Percentiles rank a stretch among this genome's conserved stretches.
Evolutionary conservation across 2,797 vertebrate species (phyloP).

Genomic region (Darevskia mixta): DNA sequence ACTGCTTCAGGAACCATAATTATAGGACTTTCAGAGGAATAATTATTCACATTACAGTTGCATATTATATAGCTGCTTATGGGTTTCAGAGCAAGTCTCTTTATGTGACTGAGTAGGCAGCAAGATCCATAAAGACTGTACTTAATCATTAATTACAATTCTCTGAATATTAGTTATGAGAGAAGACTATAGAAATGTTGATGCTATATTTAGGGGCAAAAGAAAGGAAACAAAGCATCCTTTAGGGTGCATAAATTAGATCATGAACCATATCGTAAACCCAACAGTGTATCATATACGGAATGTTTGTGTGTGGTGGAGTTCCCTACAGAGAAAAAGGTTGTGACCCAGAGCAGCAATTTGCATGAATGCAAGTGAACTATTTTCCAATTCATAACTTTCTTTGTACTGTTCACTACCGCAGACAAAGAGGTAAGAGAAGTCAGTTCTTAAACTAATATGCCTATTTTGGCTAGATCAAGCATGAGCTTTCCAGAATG

Average conservation of each 20-base stretch:
- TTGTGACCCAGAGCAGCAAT: background rate
- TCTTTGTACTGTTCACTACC: background rate
- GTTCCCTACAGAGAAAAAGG: background rate
- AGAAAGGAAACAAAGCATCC: background rate
- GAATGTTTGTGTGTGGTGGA: background rate
- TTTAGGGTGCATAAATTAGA: constrained; percentile 24
- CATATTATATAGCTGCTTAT: constrained; percentile 5
- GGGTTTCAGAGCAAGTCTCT: constrained; percentile 7
- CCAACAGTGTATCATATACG: background rate
- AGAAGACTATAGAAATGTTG: constrained; percentile 10
- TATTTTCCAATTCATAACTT: background rate
- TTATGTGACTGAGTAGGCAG: constrained; percentile 24
- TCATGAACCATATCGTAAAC: constrained; percentile 11
- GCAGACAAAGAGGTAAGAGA: background rate
- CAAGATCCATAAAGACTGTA: background rate
- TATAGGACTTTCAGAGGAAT: constrained; percentile 19
- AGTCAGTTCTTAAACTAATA: background rate
- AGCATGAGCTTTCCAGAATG: background rate
- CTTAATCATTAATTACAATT: constrained; percentile 4
- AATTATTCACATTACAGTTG: constrained; percentile 17
- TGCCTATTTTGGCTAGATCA: background rate
- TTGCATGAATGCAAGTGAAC: background rate
- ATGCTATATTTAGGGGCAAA: constrained; percentile 19
- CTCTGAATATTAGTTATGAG: background rate
- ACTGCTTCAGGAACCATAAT: background rate